Evolutionary conservation across 1,140 invertebrate species (phyloP).

Genomic region (Drosophila novamexicana): DNA sequence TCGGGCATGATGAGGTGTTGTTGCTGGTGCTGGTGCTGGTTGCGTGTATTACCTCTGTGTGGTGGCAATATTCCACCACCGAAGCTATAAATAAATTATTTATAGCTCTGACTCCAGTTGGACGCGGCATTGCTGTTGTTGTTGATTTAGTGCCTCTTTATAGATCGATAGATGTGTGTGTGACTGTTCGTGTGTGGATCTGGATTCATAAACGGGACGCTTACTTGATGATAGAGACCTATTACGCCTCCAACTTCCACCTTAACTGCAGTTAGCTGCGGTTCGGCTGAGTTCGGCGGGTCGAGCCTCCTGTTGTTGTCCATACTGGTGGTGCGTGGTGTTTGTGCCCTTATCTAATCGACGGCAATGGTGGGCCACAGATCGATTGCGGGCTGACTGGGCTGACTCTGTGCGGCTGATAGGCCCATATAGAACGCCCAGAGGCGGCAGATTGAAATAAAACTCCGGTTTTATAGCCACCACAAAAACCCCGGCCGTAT

Average conservation of each 20-base stretch:
- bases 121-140: constrained; percentile 55
- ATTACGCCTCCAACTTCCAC: background rate
- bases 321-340: constrained; percentile 2
- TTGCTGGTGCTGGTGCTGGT: constrained; percentile 7
- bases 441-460: constrained; percentile 81
- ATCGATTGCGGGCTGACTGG: constrained; percentile 55
- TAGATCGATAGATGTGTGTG: constrained; percentile 44
- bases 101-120: constrained; percentile 65
- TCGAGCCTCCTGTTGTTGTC: constrained; percentile 40
- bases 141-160: constrained; percentile 80
- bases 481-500: constrained; percentile 45
- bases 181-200: constrained; percentile 34
- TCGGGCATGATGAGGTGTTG: too few species aligned
- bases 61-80: constrained; percentile 79
- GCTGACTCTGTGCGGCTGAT: constrained; percentile 37
- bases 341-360: constrained; percentile 66
- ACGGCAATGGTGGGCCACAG: constrained; percentile 62
- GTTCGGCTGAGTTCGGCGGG: constrained; percentile 7
- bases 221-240: too few species aligned
- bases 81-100: constrained; percentile 83
- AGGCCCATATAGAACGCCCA: constrained; percentile 68
- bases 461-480: constrained; percentile 71
- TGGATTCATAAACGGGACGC: constrained; percentile 53
- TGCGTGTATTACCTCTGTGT: constrained; percentile 61
- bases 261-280: background rate